These are phyloP conservation scores for Tetraneura akinire DNA, from an alignment of 1,140 invertebrate species.

Conservation along the genomic window DNA sequence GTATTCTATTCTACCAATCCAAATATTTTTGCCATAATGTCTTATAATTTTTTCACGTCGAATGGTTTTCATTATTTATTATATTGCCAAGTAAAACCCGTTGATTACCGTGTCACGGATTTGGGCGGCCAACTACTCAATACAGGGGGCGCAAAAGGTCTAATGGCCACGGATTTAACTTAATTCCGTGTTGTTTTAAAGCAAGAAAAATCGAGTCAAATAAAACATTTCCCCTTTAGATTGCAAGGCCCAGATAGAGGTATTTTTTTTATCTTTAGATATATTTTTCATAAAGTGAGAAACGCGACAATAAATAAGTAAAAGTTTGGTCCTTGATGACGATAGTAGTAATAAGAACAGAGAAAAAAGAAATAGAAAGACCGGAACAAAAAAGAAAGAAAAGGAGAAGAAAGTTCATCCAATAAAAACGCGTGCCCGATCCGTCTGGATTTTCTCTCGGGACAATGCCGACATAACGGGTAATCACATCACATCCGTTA, in stretches of 20 bases:
- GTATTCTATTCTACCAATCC: conserved; percentile 36
- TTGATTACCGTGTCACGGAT: conserved; percentile 50
- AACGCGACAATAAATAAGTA: conserved; percentile 51
- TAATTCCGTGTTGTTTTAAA: conserved; percentile 51
- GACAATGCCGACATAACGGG: conserved; percentile 50
- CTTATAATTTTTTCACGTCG: conserved; percentile 49
- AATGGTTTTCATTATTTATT: conserved; percentile 51
- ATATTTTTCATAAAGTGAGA: conserved; percentile 52
- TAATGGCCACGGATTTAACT: conserved; percentile 51
- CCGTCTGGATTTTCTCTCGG: conserved; percentile 51
- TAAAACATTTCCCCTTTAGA: conserved; percentile 52
- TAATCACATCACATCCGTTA: conserved; percentile 51
- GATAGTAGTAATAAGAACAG: conserved; percentile 51
- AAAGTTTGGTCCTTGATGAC: conserved; percentile 51
- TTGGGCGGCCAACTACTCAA: conserved; percentile 50
- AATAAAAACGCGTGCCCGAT: conserved; percentile 50
- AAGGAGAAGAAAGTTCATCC: conserved; percentile 48
- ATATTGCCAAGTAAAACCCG: conserved; percentile 51
- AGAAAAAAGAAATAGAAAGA: conserved; percentile 50
- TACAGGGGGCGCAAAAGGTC: conserved; percentile 50
- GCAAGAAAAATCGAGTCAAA: conserved; percentile 50
- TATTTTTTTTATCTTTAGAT: conserved; percentile 50
- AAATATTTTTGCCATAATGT: conserved; percentile 45
- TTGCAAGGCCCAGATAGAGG: conserved; percentile 44
- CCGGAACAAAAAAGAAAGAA: conserved; percentile 42